Conservation (phyloP, 1,140 invertebrate genomes). For the Achatina immaculata region DNA sequence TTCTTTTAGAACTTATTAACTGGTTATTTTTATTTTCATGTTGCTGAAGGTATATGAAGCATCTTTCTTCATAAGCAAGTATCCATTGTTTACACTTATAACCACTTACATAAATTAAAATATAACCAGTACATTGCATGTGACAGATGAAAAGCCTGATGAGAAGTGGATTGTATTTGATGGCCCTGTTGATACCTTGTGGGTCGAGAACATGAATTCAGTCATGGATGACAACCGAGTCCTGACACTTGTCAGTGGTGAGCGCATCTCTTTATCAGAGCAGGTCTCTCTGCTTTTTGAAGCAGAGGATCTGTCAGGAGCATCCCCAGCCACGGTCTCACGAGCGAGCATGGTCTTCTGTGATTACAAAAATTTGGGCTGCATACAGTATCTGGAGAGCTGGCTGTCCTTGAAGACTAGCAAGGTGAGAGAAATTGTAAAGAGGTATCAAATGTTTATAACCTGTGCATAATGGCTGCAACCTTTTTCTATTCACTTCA, state of each 20-base stretch:
- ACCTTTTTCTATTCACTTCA: too few species aligned
- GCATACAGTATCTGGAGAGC: conserved; percentile 83
- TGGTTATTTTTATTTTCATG: too few species aligned
- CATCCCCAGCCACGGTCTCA: conserved; percentile 88
- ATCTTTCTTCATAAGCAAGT: too few species aligned
- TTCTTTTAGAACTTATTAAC: too few species aligned
- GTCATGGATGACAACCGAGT: conserved; percentile 94
- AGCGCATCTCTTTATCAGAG: conserved; percentile 86
- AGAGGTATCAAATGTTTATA: too few species aligned
- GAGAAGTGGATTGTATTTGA: conserved; percentile 92
- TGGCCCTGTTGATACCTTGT: conserved; percentile 88
- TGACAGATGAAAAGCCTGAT: conserved; percentile 80
- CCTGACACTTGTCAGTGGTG: conserved; percentile 87
- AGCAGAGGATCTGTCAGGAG: conserved; percentile 82
- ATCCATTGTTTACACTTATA: too few species aligned
- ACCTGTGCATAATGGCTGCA: too few species aligned
- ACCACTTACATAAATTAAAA: too few species aligned
- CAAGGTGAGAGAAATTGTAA: conserved; percentile 39
- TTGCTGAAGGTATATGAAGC: too few species aligned
- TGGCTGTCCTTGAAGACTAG: conserved; percentile 76
- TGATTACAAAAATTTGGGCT: conserved; percentile 86
- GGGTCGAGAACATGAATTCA: conserved; percentile 94
- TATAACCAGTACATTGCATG: too few species aligned
- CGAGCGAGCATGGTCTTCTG: conserved; percentile 74
- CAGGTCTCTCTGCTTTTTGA: conserved; percentile 85